Evolutionary conservation across 2,113 vertebrate genomes (phyloP), one percentile per base, ranked within the genome.

Genomic region (Cariama cristata): DNA sequence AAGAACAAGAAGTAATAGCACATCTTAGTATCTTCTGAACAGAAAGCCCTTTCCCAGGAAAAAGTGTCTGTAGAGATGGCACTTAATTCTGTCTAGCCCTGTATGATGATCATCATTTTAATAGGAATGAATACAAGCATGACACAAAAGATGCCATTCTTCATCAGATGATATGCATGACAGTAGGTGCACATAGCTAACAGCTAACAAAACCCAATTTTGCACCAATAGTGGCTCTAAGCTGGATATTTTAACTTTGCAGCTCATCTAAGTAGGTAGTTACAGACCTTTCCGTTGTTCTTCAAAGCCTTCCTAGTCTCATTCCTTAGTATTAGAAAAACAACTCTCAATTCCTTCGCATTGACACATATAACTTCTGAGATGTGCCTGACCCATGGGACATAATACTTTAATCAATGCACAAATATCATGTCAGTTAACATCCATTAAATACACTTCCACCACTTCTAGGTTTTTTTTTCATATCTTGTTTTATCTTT

Each of bases 341-440:
- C 2, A 23, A 30, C 5, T 18, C 30, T 60, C 35, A 59, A 45
- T 76, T 33, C 22, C 23, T 62, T 55, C 52, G 28, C 17, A 53
- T 0, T 28, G 44, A 64, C 4, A 14, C 16, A 15, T 0, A 0
- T 11, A 49, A 44, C 45, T 84, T 73, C 59, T 59, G 79, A 76
- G 63, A 64, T 17, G 12, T n/a, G 26, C 42, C 42, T 69, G 40
- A 76, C 50, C 28, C 1, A 8, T 21, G 49, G 12, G 19, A 58
- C 0, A 0, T 58, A 40, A 62, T 2, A 9, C 22, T 1, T 2
- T 44, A 42, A 87, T 22, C 49, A 49, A 2, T 13, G 12, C 30
- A 69, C 28, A 89, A 60, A 32, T 26, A 47, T 4, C 8, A 14
- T 5, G 3, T 14, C 44, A 27, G 19, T 19, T 63, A n/a, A 55